phyloP scores from a whole-genome alignment of 2,888 invertebrate species.

The Leucoma salicis region DNA sequence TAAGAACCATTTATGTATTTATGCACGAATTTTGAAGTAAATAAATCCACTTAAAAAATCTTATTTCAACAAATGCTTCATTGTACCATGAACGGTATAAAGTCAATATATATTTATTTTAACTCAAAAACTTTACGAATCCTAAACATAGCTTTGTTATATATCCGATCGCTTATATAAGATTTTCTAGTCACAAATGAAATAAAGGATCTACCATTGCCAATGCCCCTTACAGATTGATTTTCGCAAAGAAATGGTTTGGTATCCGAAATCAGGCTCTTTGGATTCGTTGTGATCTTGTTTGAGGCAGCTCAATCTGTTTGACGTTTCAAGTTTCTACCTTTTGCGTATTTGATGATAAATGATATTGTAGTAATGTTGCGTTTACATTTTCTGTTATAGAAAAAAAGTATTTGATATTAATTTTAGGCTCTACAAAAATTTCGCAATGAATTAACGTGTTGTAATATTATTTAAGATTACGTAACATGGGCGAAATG shows the following conservation, averaged over 20 bases:
- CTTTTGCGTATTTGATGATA: conserved; percentile 16
- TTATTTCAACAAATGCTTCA: too few species aligned
- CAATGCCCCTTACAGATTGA: conserved; percentile 33
- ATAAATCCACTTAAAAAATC: too few species aligned
- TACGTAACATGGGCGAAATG: too few species aligned
- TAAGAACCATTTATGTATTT: conserved; percentile 57
- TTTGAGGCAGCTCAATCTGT: conserved; percentile 26
- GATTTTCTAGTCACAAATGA: conserved; percentile 21
- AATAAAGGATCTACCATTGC: conserved; percentile 30
- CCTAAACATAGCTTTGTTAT: neutral
- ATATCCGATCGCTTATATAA: conserved; percentile 6
- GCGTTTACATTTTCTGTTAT: neutral
- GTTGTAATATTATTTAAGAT: too few species aligned
- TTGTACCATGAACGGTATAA: too few species aligned
- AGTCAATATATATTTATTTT: too few species aligned
- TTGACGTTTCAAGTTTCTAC: conserved; percentile 25
- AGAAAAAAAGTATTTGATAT: too few species aligned
- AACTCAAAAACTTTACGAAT: too few species aligned
- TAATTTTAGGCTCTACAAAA: too few species aligned
- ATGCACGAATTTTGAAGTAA: too few species aligned
- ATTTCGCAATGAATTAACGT: too few species aligned
- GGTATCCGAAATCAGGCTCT: conserved; percentile 29
- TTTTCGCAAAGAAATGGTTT: conserved; percentile 31
- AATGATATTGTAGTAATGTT: conserved; percentile 9
- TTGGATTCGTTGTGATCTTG: conserved; percentile 30